These are phyloP conservation scores for Zophobas morio DNA, from an alignment of 1,140 invertebrate species.

Conservation along the genomic window DNA sequence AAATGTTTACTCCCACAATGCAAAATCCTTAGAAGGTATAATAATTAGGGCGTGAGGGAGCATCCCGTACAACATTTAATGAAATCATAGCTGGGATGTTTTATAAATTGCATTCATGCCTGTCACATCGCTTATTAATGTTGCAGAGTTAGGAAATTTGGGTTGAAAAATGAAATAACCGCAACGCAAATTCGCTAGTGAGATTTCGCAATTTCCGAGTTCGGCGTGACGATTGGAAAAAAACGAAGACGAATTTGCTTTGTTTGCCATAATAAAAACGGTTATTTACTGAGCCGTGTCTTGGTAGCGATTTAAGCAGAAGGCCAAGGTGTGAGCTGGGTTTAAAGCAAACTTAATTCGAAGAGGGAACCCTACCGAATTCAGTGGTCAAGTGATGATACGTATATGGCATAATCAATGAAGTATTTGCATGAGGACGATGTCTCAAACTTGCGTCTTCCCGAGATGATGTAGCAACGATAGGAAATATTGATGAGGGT, in stretches of 20 bases:
- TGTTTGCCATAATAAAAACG: constrained; percentile 20
- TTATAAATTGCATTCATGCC: background rate
- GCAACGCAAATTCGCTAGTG: constrained; percentile 6
- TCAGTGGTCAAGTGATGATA: constrained; percentile 46
- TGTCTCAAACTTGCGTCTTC: constrained; percentile 42
- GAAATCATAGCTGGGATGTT: background rate
- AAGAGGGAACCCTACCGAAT: constrained; percentile 26
- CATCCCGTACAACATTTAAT: background rate
- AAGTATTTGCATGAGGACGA: constrained; percentile 44
- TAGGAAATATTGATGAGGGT: constrained; percentile 48
- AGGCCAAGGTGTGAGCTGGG: constrained; percentile 27
- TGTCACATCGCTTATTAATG: constrained; percentile 4
- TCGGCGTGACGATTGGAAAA: constrained; percentile 8
- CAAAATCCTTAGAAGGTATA: no score
- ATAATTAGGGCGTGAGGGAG: background rate
- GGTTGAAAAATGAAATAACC: constrained; percentile 10
- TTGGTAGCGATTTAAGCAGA: constrained; percentile 22
- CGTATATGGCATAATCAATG: constrained; percentile 47
- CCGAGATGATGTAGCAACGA: constrained; percentile 44
- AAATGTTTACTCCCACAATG: no score
- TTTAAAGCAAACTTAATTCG: constrained; percentile 41
- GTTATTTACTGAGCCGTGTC: constrained; percentile 23
- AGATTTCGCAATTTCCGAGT: constrained; percentile 10
- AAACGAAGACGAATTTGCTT: background rate
- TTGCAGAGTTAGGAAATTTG: constrained; percentile 1